phyloP scores from a whole-genome alignment of 2,888 invertebrate genomes.

The Cephus nigrinus region DNA sequence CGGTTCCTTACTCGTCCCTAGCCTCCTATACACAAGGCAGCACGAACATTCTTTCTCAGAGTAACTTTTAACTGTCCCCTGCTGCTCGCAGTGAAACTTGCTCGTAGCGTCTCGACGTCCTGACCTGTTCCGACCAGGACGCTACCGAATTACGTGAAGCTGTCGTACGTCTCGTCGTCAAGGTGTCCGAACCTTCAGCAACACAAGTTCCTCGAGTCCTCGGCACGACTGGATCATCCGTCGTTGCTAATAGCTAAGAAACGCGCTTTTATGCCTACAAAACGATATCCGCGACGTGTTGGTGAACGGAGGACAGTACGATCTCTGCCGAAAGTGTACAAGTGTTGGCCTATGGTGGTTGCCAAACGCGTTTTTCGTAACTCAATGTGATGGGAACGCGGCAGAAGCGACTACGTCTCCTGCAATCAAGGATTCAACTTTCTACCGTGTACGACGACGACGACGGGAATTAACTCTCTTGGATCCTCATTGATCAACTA shows the following conservation, averaged over 20 bases:
- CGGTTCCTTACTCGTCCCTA: not conserved
- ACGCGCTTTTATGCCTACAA: not conserved
- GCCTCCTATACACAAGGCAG: not conserved
- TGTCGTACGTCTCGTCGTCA: not conserved
- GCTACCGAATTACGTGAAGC: not conserved
- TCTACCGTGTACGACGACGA: not conserved
- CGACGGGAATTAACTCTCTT: not conserved
- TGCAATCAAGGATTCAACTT: not conserved
- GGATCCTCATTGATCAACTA: not conserved
- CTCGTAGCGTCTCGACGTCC: not conserved
- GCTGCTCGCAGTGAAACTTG: not conserved
- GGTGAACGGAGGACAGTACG: not conserved
- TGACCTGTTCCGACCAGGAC: not conserved
- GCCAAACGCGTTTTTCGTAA: slow-evolving; percentile 3
- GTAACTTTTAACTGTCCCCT: not conserved
- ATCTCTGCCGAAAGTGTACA: not conserved
- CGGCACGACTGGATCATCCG: not conserved
- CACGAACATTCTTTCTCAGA: not conserved
- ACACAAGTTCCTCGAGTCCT: not conserved
- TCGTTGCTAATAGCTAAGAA: not conserved
- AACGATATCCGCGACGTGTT: not conserved
- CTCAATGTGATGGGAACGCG: not conserved
- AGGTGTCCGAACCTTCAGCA: not conserved
- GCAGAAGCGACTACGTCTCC: not conserved
- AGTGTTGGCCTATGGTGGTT: not conserved